A percentile compares a stretch with the other conserved stretches of the same genome.
phyloP scores from a whole-genome alignment of 2,797 vertebrate species.

The Mus caroli region DNA sequence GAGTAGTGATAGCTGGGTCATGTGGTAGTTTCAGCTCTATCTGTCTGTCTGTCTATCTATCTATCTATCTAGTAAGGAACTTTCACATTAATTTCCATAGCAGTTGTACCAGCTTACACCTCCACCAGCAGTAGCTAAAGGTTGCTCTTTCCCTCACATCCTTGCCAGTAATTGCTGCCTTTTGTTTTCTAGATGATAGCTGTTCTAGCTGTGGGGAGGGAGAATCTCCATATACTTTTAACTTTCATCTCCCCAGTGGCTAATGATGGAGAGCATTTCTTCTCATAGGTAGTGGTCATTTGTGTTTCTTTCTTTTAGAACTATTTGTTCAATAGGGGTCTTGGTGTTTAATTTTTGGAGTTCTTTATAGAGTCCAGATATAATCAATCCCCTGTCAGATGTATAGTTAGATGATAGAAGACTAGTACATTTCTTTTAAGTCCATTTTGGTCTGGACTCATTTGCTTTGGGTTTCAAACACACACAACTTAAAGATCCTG shows the following conservation, averaged over 20 bases:
- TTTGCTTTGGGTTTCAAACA: constrained; percentile 10
- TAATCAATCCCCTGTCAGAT: background rate
- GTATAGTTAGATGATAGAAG: background rate
- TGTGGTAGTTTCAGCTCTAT: background rate
- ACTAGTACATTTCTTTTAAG: background rate
- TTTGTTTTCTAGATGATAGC: background rate
- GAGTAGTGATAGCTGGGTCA: background rate
- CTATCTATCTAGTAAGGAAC: too few species aligned
- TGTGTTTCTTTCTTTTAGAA: background rate
- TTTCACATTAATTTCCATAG: background rate
- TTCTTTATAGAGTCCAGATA: background rate
- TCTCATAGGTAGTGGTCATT: background rate
- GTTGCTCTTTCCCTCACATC: background rate
- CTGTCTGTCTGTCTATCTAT: too few species aligned
- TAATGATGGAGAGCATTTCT: background rate
- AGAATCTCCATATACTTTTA: background rate
- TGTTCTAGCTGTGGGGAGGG: background rate
- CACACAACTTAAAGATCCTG: background rate
- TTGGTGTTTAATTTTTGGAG: background rate
- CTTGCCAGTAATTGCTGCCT: background rate
- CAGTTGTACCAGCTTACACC: too few species aligned
- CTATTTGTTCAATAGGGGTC: background rate
- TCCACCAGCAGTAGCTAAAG: background rate
- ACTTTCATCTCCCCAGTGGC: background rate
- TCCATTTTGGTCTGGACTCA: background rate